Base-by-base conservation (phyloP, 2,888 invertebrate genomes). In the Suillia variegata region DNA sequence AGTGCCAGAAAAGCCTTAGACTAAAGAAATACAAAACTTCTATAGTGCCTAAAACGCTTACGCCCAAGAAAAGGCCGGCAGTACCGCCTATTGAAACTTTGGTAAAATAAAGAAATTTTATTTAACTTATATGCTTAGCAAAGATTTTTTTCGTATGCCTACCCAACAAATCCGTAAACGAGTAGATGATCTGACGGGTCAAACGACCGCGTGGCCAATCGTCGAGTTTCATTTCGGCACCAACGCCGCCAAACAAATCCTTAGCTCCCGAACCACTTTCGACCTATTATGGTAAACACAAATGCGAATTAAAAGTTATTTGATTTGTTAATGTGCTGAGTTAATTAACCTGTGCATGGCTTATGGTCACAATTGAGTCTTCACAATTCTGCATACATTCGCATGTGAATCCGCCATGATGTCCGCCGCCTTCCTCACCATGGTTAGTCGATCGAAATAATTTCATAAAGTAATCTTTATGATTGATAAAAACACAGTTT, bases 61-160 rank as follows among this genome's bases (percentile, higher is more conserved):
- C 89, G 22, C 91, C 91, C 13, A 91, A 83, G 75, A 91, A 90
- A 10, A 91, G 80, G 0, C 91, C 91, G 1, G 89, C 89, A 81
- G 89, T 89, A 17, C 90, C 89, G 15, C 91, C 91, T 1, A 92
- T 87, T 8, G 88, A 87, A 65, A 91, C 90, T 91, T 79, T 6
- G 82, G 79, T n/a, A 56, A 26, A 21, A 58, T 54, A 20, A n/a
- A 17, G 18, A 24, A 24, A 13, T n/a, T 31, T 24, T 21, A 33
- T 58, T 31, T 34, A 21, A 1, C 1, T 13, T 17, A n/a, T 2
- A 4, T 8, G 31, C 8, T 6, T n/a, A 22, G 12, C n/a, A n/a
- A n/a, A n/a, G n/a, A n/a, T n/a, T n/a, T n/a, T n/a, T 1, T 15
- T 2, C 12, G 13, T 47, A 38, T 10, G 10, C 17, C 33, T 63